Evolutionary conservation across 2,113 vertebrate species (phyloP), one percentile per base, ranked within the genome.

Genomic region (Protomyctophum bolini): DNA sequence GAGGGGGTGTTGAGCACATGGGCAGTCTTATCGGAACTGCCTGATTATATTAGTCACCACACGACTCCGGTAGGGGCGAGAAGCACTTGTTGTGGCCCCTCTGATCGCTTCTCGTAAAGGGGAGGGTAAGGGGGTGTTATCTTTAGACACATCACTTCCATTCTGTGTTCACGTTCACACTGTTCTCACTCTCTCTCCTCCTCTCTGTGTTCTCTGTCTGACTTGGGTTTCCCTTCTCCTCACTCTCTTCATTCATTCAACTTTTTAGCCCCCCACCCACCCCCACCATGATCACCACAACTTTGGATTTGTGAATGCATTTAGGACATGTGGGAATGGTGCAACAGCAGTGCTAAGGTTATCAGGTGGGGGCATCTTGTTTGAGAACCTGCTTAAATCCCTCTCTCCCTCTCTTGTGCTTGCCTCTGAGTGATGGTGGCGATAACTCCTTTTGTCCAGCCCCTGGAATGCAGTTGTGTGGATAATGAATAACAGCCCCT

Each of bases 281-380:
- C 11, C 49, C n/a, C 33, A 41, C 33, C 33, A 41, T 41, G 33
- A 41, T 3, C 33, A 41, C 33, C 33, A 41, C 33, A 41, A 41
- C 33, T 41, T 41, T 41, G 33, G 69, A 81, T 86, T 80, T 83
- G 77, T 84, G 77, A 91, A 87, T 83, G 88, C 83, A 80, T 78
- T 21, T 73, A 85, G 88, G 83, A 80, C 80, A 88, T 89, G 91
- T 92, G 91, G 91, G 89, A 92, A 92, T 87, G 84, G 85, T 85
- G 83, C 79, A 75, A 62, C 66, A 15, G 79, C 78, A 45, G 75
- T 68, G 69, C 82, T 60, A 5, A 83, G 89, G 88, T 92, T 92
- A 94, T 92, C 93, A 85, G 87, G 81, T 83, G 82, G 83, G 90
- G 88, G 86, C 90, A 94, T 94, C 92, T 87, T 75, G 85, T 88